Percentiles rank a stretch among this genome's conserved stretches.
phyloP scores from a whole-genome alignment of 2,113 vertebrate species.

The Toxotes jaculatrix region DNA sequence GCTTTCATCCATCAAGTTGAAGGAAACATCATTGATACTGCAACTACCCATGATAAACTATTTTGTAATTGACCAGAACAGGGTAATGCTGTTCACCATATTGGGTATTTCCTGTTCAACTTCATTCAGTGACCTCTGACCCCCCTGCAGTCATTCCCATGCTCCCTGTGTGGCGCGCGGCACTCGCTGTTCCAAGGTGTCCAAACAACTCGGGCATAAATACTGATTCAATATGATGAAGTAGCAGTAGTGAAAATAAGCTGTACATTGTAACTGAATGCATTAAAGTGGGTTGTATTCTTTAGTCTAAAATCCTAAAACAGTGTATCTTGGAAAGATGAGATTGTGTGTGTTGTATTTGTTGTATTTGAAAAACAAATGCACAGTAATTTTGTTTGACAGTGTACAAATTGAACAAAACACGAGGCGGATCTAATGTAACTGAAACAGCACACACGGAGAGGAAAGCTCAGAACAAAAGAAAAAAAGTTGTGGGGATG shows the following conservation, averaged over 20 bases:
- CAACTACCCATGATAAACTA: slow-evolving; percentile 46
- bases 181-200: not conserved
- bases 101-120: slow-evolving; percentile 75
- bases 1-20: slow-evolving; percentile 3
- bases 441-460: not conserved
- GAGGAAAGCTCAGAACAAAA: not conserved
- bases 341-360: not conserved
- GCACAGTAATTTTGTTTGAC: slow-evolving; percentile 16
- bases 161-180: slow-evolving; percentile 52
- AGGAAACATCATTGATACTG: slow-evolving; percentile 23
- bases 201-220: not conserved
- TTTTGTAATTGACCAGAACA: slow-evolving; percentile 64
- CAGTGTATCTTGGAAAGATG: too few species aligned
- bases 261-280: too few species aligned
- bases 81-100: slow-evolving; percentile 64
- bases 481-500: not conserved
- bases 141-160: slow-evolving; percentile 55
- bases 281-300: too few species aligned
- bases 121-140: slow-evolving; percentile 65
- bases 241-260: too few species aligned
- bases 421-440: not conserved
- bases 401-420: not conserved
- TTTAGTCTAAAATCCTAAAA: too few species aligned
- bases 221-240: not conserved
- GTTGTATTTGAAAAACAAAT: not conserved